These are phyloP conservation scores for Prorops nasuta DNA, from an alignment of 1,140 invertebrate species.

Conservation along the genomic window DNA sequence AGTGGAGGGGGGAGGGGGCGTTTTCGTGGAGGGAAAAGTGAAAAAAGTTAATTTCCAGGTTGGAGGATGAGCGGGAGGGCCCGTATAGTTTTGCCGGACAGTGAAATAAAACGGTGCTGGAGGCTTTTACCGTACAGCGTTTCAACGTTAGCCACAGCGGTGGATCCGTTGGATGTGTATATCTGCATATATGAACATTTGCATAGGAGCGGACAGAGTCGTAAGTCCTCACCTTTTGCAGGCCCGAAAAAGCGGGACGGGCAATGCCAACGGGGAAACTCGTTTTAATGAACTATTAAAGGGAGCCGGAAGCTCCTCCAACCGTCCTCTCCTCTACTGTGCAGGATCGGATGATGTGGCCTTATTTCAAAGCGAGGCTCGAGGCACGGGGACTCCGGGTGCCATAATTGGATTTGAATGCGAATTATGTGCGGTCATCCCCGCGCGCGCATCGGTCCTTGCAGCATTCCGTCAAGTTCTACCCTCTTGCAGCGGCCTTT, in stretches of 20 bases:
- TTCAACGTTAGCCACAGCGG: too few relatives aligned
- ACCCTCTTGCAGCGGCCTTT: background rate
- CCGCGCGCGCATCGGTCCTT: constrained; percentile 9
- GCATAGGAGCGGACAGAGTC: too few relatives aligned
- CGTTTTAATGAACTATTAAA: constrained; percentile 10
- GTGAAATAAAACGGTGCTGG: constrained; percentile 34
- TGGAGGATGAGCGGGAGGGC: too few relatives aligned
- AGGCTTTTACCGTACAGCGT: constrained; percentile 26
- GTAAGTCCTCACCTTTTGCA: too few relatives aligned
- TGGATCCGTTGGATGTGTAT: too few relatives aligned
- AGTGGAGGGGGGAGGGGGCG: too few relatives aligned
- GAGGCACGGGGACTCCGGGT: constrained; percentile 2
- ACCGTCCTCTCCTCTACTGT: too few relatives aligned
- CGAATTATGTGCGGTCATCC: constrained; percentile 17
- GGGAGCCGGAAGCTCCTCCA: constrained; percentile 1
- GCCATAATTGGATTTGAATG: constrained; percentile 24
- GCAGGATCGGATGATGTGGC: constrained; percentile 18
- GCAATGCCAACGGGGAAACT: too few relatives aligned
- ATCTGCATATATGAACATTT: too few relatives aligned
- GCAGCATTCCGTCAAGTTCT: constrained; percentile 8
- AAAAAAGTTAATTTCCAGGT: too few relatives aligned
- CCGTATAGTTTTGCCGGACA: constrained; percentile 22
- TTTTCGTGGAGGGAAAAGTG: too few relatives aligned
- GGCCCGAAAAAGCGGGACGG: too few relatives aligned
- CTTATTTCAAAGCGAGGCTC: constrained; percentile 16